Evolutionary conservation across 2,797 vertebrate genomes (phyloP), one percentile per base, ranked within the genome.

Genomic region (Podarcis lilfordi): DNA sequence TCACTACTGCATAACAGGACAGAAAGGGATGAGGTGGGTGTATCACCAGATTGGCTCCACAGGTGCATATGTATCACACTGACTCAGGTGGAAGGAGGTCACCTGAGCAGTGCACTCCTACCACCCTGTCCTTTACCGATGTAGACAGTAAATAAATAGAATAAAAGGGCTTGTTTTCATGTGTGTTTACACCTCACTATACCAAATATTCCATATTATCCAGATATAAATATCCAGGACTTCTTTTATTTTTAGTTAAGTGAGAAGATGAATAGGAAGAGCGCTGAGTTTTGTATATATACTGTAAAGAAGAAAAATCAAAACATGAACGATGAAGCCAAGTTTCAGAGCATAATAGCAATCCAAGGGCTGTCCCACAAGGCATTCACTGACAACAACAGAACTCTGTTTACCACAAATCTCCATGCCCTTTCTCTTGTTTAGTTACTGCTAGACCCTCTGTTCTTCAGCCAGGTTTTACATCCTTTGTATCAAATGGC

Each of bases 391-490:
- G 84, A 94, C 89, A 88, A 91, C 89, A 19, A 5, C 61, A 61
- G 85, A 92, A 37, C 72, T 91, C 88, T 89, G 89, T 94, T 94
- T 82, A 29, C 91, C 40, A 2, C 0, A 0, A 0, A 76, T 32
- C 86, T 90, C 85, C 90, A 55, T 80, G 19, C 32, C 59, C 91
- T 32, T 50, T n/a, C 35, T 74, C 79, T 80, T 0, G 79, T 61
- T 69, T 5, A 3, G 88, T 0, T 59, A 87, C 71, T 72, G 78
- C 72, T 68, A 85, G 82, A 61, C 61, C 50, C 79, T 90, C 83
- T 93, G 94, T 93, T 89, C 93, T 89, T 91, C 0, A 1, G 87
- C 94, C 94, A 94, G 93, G 29, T 50, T 88, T 40, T 88, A 81
- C 76, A 82, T 80, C 86, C 27, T 0, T 0, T 8, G 17, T 91